Evolutionary conservation across 2,797 vertebrate genomes (phyloP).

Genomic region (Zonotrichia albicollis): DNA sequence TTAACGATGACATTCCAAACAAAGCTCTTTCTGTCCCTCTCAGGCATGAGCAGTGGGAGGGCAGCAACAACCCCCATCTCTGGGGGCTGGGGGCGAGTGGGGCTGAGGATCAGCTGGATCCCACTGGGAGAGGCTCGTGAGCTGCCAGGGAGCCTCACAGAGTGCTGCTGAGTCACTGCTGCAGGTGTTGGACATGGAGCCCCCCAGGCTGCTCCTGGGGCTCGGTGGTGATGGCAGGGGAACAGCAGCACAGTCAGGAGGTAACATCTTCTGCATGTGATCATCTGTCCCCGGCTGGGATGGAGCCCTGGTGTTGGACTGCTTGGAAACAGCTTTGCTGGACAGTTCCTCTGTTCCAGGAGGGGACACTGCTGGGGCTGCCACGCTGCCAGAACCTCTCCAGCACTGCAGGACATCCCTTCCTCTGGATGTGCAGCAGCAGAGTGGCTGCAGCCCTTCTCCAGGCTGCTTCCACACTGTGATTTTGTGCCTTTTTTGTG

Average conservation of each 20-base stretch:
- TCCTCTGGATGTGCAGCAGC: not conserved
- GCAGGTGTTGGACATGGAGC: fast-evolving
- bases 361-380: not conserved
- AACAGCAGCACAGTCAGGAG: not conserved
- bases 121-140: not conserved
- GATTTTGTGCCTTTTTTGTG: not conserved
- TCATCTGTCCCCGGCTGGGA: not conserved
- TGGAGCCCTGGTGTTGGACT: not conserved
- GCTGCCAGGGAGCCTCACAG: no score
- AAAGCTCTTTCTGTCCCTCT: not conserved
- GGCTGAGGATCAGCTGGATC: not conserved
- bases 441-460: not conserved
- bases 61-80: fast-evolving
- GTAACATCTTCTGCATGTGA: not conserved
- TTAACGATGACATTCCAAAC: not conserved
- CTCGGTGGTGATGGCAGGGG: not conserved
- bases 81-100: not conserved
- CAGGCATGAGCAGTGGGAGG: not conserved
- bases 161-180: not conserved
- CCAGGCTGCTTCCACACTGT: not conserved
- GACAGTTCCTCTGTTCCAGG: constrained; percentile 20
- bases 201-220: not conserved
- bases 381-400: fast-evolving
- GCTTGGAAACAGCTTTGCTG: not conserved
- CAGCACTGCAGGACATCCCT: not conserved